Base-by-base conservation (phyloP, 1,140 invertebrate species). In the Cryptotermes secundus region DNA sequence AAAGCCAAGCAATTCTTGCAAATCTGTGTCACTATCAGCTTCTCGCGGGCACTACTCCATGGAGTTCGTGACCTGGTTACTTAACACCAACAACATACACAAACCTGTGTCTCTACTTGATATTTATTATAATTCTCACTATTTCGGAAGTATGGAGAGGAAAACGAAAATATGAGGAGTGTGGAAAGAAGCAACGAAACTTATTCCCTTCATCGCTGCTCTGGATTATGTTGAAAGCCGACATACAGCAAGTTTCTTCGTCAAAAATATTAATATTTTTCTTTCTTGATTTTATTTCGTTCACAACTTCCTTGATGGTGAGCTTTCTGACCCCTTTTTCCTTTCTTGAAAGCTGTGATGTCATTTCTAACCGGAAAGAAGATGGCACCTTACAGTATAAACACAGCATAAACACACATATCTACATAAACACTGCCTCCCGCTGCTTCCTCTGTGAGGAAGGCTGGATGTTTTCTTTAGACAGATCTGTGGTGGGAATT, bases 331-430 rank as follows among this genome's bases (percentile, higher is more conserved):
- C 59, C 59, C 59, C n/a, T 72, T 72, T 31, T 72, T 16, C n/a
- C 7, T 26, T 72, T 72, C 59, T n/a, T 31, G 26, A 72, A 72
- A 26, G 26, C 59, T 72, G 59, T 72, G 59, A 72, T 72, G 59
- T 72, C 59, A 72, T 72, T 72, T 72, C 59, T 72, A 72, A 72
- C 59, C 59, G 59, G 59, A 72, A 72, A 72, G 59, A 72, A 72
- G 59, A 72, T 72, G 59, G 59, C 59, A 72, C 59, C 59, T 72
- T 72, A 72, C 59, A 72, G 59, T 72, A 72, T 72, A 72, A 72
- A 72, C 59, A 72, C 59, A 26, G n/a, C 31, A 72, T 72, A 72
- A 72, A 72, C 59, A 72, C n/a, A 72, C 59, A 72, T 72, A 72
- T 72, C 59, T 72, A 72, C 59, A 72, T 72, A 72, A 72, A 72